A percentile compares a stretch with the other conserved stretches of the same genome.
Evolutionary conservation across 1,140 invertebrate species (phyloP).

Genomic region (Luehdorfia chinensis): DNA sequence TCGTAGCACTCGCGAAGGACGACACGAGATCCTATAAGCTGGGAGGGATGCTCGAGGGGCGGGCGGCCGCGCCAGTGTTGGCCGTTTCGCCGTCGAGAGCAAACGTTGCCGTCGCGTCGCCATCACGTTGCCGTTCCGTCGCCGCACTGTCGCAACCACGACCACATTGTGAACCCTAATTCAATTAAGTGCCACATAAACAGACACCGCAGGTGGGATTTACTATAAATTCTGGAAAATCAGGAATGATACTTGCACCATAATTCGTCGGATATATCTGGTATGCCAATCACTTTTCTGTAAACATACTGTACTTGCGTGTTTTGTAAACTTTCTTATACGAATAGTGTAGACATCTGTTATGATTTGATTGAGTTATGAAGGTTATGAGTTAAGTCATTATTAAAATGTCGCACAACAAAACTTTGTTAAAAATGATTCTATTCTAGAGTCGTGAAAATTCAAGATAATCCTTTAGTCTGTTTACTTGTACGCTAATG

Average conservation of each 20-base stretch:
- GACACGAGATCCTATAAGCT: conserved; percentile 25
- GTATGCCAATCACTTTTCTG: conserved; percentile 31
- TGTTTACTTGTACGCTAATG: too few species aligned
- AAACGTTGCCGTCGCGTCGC: conserved; percentile 39
- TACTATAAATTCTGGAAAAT: conserved; percentile 38
- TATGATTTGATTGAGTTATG: too few species aligned
- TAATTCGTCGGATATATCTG: conserved; percentile 25
- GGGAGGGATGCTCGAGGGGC: conserved; percentile 45
- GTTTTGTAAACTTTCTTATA: conserved; percentile 1
- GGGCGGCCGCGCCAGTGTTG: conserved; percentile 53
- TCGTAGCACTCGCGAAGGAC: conserved; percentile 44
- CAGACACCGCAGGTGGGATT: conserved; percentile 51
- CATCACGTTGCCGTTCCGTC: conserved; percentile 19
- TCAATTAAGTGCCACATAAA: conserved; percentile 66
- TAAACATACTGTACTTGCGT: conserved; percentile 20
- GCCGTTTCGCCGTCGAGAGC: conserved; percentile 49
- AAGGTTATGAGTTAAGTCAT: too few species aligned
- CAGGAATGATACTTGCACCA: conserved; percentile 39
- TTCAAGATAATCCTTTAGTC: too few species aligned
- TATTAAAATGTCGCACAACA: too few species aligned
- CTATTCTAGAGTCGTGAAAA: too few species aligned
- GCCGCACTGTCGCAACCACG: too few species aligned
- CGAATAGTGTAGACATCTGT: too few species aligned
- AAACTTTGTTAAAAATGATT: too few species aligned
- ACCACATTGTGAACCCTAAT: conserved; percentile 43